Evolutionary conservation across 2,797 vertebrate species (phyloP), one percentile per base, ranked within the genome.

Genomic region (Alauda arvensis): DNA sequence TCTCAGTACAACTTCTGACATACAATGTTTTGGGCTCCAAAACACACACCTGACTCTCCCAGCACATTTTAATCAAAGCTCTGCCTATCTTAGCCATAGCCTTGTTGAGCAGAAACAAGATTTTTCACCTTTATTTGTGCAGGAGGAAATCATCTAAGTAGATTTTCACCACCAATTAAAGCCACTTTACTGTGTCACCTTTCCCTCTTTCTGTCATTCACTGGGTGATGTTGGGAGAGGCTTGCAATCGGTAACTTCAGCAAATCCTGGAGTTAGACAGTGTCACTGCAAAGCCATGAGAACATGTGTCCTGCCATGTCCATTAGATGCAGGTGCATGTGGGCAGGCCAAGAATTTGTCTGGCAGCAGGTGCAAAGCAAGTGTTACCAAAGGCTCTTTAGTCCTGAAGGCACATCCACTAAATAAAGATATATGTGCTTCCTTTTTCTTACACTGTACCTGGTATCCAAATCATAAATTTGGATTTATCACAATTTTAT

Each of bases 161-260:
- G 70, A 23, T 39, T 66, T 66, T 46, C 40, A 25, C 24, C 49
- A 55, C 5, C 13, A 19, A 34, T 23, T 34, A 33, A 34, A 51
- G 31, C 3, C 77, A 24, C 2, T 43, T 80, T 46, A 1, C 24
- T 14, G 8, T 25, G 7, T 29, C 48, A 34, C 23, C 56, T 51
- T 76, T 49, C 16, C 9, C 5, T 69, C 45, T 43, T 42, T 42
- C 60, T 39, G 25, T 45, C 69, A 33, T 39, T 62, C 59, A 34
- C 0, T 3, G 9, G 34, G 43, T 0, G 2, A 14, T 17, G 17
- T 0, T 60, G 33, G 69, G 66, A 66, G 56, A 77, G 15, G 43
- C 1, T 5, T n/a, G 28, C 25, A 62, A 37, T 52, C 39, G 68
- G 68, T 25, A 49, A 15, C n/a, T 48, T 56, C 55, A 71, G 16